These are phyloP conservation scores for Drosophila cognata DNA, from an alignment of 2,888 invertebrate genomes.

Conservation along the genomic window DNA sequence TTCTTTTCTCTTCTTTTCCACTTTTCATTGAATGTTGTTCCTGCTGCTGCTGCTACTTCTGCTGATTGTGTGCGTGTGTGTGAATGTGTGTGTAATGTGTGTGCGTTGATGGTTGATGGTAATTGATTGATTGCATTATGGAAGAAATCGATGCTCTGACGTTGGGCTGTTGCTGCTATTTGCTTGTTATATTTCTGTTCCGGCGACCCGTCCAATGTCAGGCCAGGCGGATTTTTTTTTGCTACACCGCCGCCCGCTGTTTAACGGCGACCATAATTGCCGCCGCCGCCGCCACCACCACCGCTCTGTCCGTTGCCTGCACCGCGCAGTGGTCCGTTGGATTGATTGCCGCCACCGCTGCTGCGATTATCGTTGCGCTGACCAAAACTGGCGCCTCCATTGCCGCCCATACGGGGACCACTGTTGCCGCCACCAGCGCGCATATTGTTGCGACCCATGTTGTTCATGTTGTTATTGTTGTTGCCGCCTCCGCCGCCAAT, in stretches of 20 bases:
- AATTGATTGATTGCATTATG: conserved; percentile 70
- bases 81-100: conserved; percentile 17
- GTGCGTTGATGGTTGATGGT: conserved; percentile 41
- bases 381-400: conserved; percentile 82
- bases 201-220: conserved; percentile 28
- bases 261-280: conserved; percentile 84
- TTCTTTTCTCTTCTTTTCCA: background rate
- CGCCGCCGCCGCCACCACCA: conserved; percentile 58
- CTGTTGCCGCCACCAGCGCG: conserved; percentile 75
- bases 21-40: conserved; percentile 22
- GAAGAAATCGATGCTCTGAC: conserved; percentile 74
- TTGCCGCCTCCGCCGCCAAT: conserved; percentile 78
- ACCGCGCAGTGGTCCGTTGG: conserved; percentile 82
- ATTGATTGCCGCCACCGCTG: conserved; percentile 71
- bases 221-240: conserved; percentile 52
- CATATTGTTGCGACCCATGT: conserved; percentile 78
- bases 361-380: conserved; percentile 84
- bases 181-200: conserved; percentile 36
- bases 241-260: conserved; percentile 40
- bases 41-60: conserved; percentile 20
- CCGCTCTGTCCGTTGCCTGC: conserved; percentile 80
- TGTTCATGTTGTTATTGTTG: conserved; percentile 69
- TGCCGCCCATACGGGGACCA: conserved; percentile 70
- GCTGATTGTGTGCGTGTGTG: conserved; percentile 22
- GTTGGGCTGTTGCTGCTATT: conserved; percentile 66